Evolutionary conservation across 2,113 vertebrate species (phyloP), one percentile per base, ranked within the genome.

Genomic region (Calyptomena viridis): DNA sequence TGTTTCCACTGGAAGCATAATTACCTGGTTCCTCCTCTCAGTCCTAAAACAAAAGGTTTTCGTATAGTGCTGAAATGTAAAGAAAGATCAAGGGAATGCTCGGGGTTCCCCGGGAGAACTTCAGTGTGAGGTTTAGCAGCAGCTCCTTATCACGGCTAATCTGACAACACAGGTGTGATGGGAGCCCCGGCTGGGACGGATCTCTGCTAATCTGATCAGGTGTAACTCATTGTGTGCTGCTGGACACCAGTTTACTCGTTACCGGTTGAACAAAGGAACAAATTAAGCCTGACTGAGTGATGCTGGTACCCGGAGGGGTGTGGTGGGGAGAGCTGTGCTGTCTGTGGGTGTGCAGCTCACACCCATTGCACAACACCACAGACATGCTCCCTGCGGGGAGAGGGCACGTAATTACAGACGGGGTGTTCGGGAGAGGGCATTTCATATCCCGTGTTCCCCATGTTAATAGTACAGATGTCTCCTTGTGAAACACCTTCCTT

Each of bases 111-210:
- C 33, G 35, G 21, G 69, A 92, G 35, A 27, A 1, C 69, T 64
- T 49, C 60, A 63, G 62, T 59, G 33, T 14, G 8, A 13, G 0
- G 33, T 53, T 95, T 95, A 91, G 82, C 83, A 67, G 76, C 28
- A 24, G 39, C 63, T 74, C 72, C 90, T 96, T 95, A 92, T 84
- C 78, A 2, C 21, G 2, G 3, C 52, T 63, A 35, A 93, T 97
- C 96, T 94, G 95, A 79, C 93, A 93, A 58, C 90, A 79, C 95
- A 95, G 95, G 95, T 95, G 95, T 62, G 91, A 92, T 58, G 81
- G 90, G 86, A 79, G 86, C 46, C 74, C 52, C 87, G 60, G 60
- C 59, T 64, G 73, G 83, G 85, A 47, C 12, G 25, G 63, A 56
- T 68, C 71, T 31, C 84, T 13, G 53, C n/a, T 52, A 66, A 92